Evolutionary conservation across 2,888 invertebrate genomes (phyloP).

Genomic region (Ennomos quercinarius): DNA sequence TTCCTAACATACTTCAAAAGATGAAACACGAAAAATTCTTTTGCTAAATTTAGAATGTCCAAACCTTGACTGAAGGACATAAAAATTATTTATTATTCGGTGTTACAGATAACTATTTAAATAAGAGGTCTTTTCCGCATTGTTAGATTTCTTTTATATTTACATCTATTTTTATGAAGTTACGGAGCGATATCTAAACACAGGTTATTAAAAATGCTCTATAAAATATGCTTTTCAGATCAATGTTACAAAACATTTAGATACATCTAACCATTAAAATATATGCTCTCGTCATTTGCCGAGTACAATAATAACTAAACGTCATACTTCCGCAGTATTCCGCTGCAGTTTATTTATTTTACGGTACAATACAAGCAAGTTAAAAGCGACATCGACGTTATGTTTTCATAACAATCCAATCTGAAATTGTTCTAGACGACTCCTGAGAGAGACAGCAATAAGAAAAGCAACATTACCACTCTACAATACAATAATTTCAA

Average conservation of each 20-base stretch:
- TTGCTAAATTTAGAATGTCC: background rate
- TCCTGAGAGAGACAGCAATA: conserved; percentile 20
- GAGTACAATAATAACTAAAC: conserved; percentile 45
- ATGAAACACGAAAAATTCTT: conserved; percentile 9
- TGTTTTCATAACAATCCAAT: conserved; percentile 30
- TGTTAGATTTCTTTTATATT: conserved; percentile 15
- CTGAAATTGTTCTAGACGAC: conserved; percentile 14
- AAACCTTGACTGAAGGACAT: conserved; percentile 2
- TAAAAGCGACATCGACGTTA: conserved; percentile 40
- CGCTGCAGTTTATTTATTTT: conserved; percentile 44
- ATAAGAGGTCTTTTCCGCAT: conserved; percentile 18
- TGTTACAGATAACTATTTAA: conserved; percentile 19
- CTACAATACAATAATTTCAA: background rate
- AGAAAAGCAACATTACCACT: conserved; percentile 1
- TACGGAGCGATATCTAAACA: too few relatives aligned
- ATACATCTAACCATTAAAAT: background rate
- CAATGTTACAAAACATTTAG: background rate
- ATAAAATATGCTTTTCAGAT: background rate
- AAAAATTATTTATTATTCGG: conserved; percentile 19
- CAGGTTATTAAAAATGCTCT: too few relatives aligned
- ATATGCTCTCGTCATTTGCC: background rate
- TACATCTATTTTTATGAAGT: conserved; percentile 3
- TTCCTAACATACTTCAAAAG: conserved; percentile 6
- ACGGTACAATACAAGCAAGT: conserved; percentile 44
- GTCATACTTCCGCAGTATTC: conserved; percentile 45